phyloP scores from a whole-genome alignment of 2,888 invertebrate genomes.

The Scaptomyza flava region DNA sequence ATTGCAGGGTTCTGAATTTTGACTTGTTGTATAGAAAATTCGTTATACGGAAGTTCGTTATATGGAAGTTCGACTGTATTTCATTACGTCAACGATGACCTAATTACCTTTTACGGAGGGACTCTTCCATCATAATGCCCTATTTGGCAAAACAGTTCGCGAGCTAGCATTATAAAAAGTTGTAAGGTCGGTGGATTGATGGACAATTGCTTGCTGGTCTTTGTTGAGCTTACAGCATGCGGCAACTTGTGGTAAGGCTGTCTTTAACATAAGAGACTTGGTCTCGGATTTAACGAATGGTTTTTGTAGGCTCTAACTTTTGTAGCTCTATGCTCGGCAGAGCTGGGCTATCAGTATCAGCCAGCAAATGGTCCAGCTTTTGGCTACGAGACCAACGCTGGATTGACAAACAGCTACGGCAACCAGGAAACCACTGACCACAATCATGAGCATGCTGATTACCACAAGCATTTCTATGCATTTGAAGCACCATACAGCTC shows the following conservation, averaged over 20 bases:
- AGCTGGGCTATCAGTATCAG: slow-evolving; percentile 64
- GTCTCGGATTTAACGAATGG: background rate
- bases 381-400: slow-evolving; percentile 23
- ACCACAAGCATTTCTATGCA: slow-evolving; percentile 75
- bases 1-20: too few relatives aligned
- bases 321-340: slow-evolving; percentile 50
- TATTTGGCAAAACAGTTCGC: slow-evolving; percentile 26
- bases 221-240: slow-evolving; percentile 57
- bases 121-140: slow-evolving; percentile 28
- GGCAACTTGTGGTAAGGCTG: slow-evolving; percentile 52
- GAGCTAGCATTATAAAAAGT: slow-evolving; percentile 63
- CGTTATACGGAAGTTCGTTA: too few relatives aligned
- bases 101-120: slow-evolving; percentile 56
- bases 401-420: background rate
- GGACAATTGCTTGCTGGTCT: slow-evolving; percentile 44
- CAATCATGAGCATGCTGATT: slow-evolving; percentile 48
- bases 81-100: slow-evolving; percentile 53
- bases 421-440: slow-evolving; percentile 22
- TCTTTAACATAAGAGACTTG: background rate
- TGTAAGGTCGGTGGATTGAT: background rate
- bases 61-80: too few relatives aligned
- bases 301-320: slow-evolving; percentile 49
- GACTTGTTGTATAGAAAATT: too few relatives aligned
- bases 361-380: slow-evolving; percentile 4
- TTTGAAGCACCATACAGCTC: slow-evolving; percentile 74